Percentiles rank a stretch among this genome's conserved stretches.
phyloP scores from a whole-genome alignment of 2,113 vertebrate genomes.

The Neodontobutis hainanensis region DNA sequence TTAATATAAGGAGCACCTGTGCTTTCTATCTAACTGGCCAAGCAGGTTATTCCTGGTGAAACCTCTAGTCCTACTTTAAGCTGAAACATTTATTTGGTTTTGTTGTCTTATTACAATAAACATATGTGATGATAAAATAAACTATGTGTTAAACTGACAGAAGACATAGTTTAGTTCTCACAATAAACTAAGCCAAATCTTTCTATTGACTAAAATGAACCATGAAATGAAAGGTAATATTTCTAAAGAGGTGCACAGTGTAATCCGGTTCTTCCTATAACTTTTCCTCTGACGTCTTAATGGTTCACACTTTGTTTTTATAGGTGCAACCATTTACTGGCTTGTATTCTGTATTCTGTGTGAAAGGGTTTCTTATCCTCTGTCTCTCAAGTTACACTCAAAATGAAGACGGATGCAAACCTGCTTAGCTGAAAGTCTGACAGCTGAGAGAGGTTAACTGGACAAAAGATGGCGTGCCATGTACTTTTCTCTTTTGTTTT shows the following conservation, averaged over 20 bases:
- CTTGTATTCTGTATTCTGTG: conserved; percentile 27
- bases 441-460: conserved; percentile 9
- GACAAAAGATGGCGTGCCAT: conserved; percentile 11
- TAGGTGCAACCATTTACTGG: conserved; percentile 60
- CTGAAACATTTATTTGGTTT: conserved; percentile 34
- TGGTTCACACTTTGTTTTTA: conserved; percentile 58
- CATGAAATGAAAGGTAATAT: conserved; percentile 15
- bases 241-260: conserved; percentile 43
- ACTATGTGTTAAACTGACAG: no score
- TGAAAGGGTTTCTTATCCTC: conserved; percentile 40
- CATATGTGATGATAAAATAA: no score
- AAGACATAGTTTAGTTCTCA: no score
- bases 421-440: conserved; percentile 28
- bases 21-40: conserved; percentile 32
- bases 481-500: neutral
- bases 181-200: neutral
- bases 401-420: conserved; percentile 54
- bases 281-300: conserved; percentile 52
- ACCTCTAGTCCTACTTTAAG: conserved; percentile 18
- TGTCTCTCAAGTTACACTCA: conserved; percentile 55
- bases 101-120: no score
- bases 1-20: conserved; percentile 32
- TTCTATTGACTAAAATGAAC: neutral
- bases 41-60: conserved; percentile 39
- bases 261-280: conserved; percentile 52